Evolutionary conservation across 2,797 vertebrate species (phyloP).

Genomic region (Carcharodon carcharias): DNA sequence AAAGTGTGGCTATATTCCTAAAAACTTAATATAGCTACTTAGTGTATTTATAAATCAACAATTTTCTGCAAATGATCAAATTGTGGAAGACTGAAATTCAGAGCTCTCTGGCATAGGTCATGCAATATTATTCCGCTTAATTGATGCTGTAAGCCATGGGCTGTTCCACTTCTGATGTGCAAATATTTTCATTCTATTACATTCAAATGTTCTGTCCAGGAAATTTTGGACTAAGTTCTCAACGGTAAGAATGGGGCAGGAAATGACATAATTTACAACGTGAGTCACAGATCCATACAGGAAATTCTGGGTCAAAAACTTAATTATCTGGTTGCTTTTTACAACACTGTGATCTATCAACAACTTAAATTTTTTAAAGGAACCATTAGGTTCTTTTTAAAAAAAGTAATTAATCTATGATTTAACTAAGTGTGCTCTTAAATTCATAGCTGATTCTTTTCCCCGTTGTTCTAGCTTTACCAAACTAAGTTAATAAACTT

Average conservation of each 20-base stretch:
- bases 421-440: not conserved
- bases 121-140: not conserved
- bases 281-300: not conserved
- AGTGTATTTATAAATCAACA: not conserved
- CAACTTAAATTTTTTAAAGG: not conserved
- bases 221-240: not conserved
- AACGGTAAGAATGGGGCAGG: not conserved
- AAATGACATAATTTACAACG: not conserved
- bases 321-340: not conserved
- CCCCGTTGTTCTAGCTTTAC: not conserved
- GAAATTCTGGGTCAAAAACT: not conserved
- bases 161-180: not conserved
- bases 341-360: not conserved
- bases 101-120: not conserved
- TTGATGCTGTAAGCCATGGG: not conserved
- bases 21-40: not conserved
- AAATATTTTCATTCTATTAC: not conserved
- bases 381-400: not conserved
- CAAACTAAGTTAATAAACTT: not conserved
- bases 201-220: not conserved
- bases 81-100: not conserved
- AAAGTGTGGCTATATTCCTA: not conserved
- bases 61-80: not conserved
- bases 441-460: not conserved
- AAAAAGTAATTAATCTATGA: not conserved